Conservation (phyloP, 2,797 vertebrate genomes). For the Myotis myotis region DNA sequence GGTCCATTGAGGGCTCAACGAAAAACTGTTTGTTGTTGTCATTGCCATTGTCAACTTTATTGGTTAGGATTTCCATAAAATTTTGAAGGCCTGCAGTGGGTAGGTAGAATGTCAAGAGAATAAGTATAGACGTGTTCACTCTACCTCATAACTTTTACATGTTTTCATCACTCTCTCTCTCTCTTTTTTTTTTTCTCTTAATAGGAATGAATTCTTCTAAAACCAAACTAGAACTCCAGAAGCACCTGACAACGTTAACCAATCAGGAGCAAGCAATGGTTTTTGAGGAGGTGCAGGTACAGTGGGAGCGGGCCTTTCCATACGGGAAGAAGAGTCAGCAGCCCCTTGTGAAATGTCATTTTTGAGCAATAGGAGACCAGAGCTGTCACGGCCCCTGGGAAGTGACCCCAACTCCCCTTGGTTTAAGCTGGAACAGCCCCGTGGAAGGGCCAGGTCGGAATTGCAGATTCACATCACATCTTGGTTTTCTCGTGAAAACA, state of each 20-base stretch:
- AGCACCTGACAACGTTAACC: constrained; percentile 92
- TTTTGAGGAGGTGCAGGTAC: constrained; percentile 96
- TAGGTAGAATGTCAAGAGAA: not conserved
- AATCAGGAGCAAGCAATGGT: constrained; percentile 93
- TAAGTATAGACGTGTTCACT: not conserved
- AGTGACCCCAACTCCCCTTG: not conserved
- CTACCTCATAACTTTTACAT: not conserved
- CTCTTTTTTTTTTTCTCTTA: constrained; percentile 21
- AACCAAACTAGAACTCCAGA: constrained; percentile 95
- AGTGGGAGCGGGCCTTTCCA: not conserved
- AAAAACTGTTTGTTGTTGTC: not conserved
- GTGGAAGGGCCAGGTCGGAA: not conserved
- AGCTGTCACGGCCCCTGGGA: accelerated
- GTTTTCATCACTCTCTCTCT: constrained; percentile 38
- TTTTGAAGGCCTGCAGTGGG: not conserved
- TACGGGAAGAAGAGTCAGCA: not conserved
- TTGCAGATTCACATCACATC: not conserved
- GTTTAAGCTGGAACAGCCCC: not conserved
- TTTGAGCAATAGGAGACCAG: too few species aligned
- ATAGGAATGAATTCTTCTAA: constrained; percentile 93
- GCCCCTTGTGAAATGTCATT: not conserved
- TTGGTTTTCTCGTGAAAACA: not conserved
- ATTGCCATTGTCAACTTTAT: not conserved
- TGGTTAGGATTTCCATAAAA: not conserved
- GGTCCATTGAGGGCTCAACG: accelerated